Base-by-base conservation (phyloP, 2,113 vertebrate genomes). In the Brachyhypopomus gauderio region DNA sequence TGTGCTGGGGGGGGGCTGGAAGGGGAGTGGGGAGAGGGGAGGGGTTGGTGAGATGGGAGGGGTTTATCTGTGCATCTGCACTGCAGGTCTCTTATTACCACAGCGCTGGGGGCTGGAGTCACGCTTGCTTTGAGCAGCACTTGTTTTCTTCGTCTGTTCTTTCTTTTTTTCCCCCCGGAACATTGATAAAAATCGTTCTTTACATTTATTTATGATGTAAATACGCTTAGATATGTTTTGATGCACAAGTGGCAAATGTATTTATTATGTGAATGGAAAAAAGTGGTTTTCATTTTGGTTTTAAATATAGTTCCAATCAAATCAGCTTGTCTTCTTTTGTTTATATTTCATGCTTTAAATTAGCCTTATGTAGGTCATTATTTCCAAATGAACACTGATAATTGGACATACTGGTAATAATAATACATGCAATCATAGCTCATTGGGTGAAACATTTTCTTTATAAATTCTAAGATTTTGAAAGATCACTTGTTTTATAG, bases 191-290 rank as follows among this genome's bases (percentile, higher is more conserved):
- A 94, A 91, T 95, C 85, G 77, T 91, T 92, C 91, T 94, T 93
- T 93, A 91, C 95, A 95, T 92, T 96, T 97, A 98, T 99, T 98
- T 97, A 98, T 97, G 95, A 94, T 96, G 94, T 98, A 98, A 96
- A 96, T 98, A 97, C 83, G 89, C 88, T 93, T 91, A 92, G 88
- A 92, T 77, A 66, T 77, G 72, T 77, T 83, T 95, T 90, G 90
- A 95, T 94, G 94, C 95, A 95, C 94, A 95, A 93, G 92, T 96
- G 94, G 92, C 95, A 94, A 94, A 95, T 95, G 95, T 99, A 98
- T 99, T 99, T 97, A 98, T 98, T 97, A 94, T 96, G 92, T 96
- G 94, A 95, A 92, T 86, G 80, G 81, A 85, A 83, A 83, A 86
- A 89, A 90, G 76, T 25, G 88, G 90, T 94, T 88, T 94, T 93